A percentile compares a stretch with the other conserved stretches of the same genome.
phyloP scores from a whole-genome alignment of 2,888 invertebrate genomes.

The Tetragnatha montana region DNA sequence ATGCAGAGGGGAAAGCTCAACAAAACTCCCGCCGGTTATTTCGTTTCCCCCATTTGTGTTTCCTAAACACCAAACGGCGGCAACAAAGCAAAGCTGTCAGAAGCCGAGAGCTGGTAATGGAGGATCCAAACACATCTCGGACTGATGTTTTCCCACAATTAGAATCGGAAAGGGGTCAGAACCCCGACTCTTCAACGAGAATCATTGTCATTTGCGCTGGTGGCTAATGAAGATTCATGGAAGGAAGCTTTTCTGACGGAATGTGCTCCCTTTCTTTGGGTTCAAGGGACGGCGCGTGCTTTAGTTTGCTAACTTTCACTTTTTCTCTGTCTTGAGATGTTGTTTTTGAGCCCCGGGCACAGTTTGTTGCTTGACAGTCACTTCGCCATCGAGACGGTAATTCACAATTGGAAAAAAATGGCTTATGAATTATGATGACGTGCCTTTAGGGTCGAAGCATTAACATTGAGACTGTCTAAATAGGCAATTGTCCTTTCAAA shows the following conservation, averaged over 20 bases:
- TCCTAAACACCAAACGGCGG: too few species aligned
- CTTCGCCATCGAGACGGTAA: too few species aligned
- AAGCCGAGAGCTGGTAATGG: not conserved
- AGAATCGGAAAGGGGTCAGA: not conserved
- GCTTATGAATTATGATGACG: too few species aligned
- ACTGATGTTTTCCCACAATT: not conserved
- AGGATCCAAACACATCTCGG: not conserved
- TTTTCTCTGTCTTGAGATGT: not conserved
- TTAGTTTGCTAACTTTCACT: not conserved
- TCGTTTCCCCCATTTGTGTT: too few species aligned
- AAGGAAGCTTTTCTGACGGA: not conserved
- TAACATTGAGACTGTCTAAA: too few species aligned
- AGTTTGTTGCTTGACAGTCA: too few species aligned
- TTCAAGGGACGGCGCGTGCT: not conserved
- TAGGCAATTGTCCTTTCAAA: too few species aligned
- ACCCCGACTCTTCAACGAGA: not conserved
- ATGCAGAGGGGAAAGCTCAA: too few species aligned
- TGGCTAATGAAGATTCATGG: not conserved
- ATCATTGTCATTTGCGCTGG: not conserved
- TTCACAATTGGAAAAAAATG: too few species aligned
- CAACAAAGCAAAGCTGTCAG: not conserved
- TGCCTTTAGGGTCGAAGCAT: too few species aligned
- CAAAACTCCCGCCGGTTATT: too few species aligned
- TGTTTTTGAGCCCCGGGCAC: not conserved
- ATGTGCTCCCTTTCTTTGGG: not conserved